Conservation (phyloP, 1,140 invertebrate genomes). For the Muscidifurax raptorellus region DNA sequence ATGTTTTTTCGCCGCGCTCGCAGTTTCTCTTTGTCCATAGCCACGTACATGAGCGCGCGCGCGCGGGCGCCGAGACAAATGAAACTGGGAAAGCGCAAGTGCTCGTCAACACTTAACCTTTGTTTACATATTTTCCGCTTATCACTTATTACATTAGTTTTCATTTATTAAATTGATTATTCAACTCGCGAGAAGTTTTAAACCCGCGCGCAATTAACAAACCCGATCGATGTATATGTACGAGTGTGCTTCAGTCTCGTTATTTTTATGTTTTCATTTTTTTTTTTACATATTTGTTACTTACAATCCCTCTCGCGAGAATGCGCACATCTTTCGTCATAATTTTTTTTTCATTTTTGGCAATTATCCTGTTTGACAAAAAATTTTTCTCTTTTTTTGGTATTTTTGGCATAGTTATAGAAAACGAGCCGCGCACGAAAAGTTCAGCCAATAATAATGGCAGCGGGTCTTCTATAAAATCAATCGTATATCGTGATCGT, state of each 20-base stretch:
- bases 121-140: neutral
- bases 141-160: neutral
- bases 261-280: slow-evolving; percentile 19
- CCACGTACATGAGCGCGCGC: neutral
- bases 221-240: slow-evolving; percentile 36
- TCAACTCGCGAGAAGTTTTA: slow-evolving; percentile 2
- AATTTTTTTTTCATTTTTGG: slow-evolving; percentile 19
- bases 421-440: slow-evolving; percentile 36
- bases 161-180: slow-evolving; percentile 19
- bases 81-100: slow-evolving; percentile 23
- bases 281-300: neutral
- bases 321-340: neutral
- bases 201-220: slow-evolving; percentile 17
- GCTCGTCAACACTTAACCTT: slow-evolving; percentile 18
- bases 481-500: neutral
- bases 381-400: slow-evolving; percentile 10
- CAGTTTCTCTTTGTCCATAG: neutral
- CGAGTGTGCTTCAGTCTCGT: slow-evolving; percentile 35
- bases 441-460: slow-evolving; percentile 22
- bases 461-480: neutral
- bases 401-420: slow-evolving; percentile 24
- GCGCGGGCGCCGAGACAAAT: neutral
- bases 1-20: neutral
- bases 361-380: neutral
- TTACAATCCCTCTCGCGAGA: neutral